Conservation (phyloP, 2,888 invertebrate genomes). For the Helleia helle region DNA sequence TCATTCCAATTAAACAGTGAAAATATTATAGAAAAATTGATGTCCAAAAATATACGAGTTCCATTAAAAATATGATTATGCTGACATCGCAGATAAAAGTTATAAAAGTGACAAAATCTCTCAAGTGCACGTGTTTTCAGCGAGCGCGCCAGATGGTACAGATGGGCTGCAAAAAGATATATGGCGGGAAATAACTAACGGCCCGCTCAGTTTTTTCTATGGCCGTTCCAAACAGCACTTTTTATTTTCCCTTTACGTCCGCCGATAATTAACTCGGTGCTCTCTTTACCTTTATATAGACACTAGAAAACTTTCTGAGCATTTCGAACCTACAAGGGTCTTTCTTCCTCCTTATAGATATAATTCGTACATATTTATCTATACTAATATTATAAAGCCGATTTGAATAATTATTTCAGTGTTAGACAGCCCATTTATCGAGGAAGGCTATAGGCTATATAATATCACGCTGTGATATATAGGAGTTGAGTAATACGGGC, state of each 20-base stretch:
- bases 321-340: not conserved
- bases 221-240: constrained; percentile 20
- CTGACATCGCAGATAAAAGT: constrained; percentile 10
- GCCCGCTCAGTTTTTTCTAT: constrained; percentile 48
- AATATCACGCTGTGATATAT: too few species aligned
- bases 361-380: too few species aligned
- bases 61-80: not conserved
- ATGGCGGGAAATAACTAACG: constrained; percentile 60
- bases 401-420: too few species aligned
- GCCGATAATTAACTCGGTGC: constrained; percentile 19
- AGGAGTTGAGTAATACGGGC: too few species aligned
- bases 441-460: too few species aligned
- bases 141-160: constrained; percentile 56
- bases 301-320: constrained; percentile 2
- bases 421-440: too few species aligned
- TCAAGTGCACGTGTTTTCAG: constrained; percentile 24
- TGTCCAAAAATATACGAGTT: not conserved
- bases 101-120: constrained; percentile 9
- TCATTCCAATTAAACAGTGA: too few species aligned
- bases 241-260: constrained; percentile 23
- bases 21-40: too few species aligned
- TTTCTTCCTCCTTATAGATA: too few species aligned
- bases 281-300: constrained; percentile 17
- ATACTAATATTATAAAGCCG: too few species aligned
- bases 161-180: constrained; percentile 55